Conservation (phyloP, 2,113 vertebrate genomes). For the Tapirus terrestris region DNA sequence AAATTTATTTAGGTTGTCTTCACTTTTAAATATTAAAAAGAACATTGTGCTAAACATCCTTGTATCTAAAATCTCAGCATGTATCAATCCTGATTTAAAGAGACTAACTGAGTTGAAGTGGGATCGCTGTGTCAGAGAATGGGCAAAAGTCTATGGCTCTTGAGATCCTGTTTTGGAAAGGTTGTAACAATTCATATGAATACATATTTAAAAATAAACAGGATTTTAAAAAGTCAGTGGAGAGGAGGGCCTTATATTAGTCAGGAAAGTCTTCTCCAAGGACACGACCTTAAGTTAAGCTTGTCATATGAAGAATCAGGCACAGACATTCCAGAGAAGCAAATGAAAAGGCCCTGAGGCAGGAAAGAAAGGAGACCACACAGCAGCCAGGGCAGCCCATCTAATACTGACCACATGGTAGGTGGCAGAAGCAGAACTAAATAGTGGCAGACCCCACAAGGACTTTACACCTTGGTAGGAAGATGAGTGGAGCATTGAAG, state of each 20-base stretch:
- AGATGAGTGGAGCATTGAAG: neutral
- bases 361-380: neutral
- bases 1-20: neutral
- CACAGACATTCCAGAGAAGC: neutral
- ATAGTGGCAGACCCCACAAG: neutral
- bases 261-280: neutral
- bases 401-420: neutral
- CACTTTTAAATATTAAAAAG: conserved; percentile 39
- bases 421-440: neutral
- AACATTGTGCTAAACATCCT: neutral
- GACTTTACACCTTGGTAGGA: neutral
- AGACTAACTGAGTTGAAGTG: neutral
- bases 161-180: neutral
- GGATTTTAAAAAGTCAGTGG: neutral
- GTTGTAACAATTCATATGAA: neutral
- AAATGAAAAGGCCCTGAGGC: neutral
- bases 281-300: neutral
- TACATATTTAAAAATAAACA: neutral
- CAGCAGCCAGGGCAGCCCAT: neutral
- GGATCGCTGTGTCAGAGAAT: neutral
- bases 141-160: neutral
- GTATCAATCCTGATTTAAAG: conserved; percentile 8
- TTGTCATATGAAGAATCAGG: neutral
- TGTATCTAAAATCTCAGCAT: conserved; percentile 22
- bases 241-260: neutral